phyloP scores from a whole-genome alignment of 2,113 vertebrate species.

The Phalacrocorax pelagicus region DNA sequence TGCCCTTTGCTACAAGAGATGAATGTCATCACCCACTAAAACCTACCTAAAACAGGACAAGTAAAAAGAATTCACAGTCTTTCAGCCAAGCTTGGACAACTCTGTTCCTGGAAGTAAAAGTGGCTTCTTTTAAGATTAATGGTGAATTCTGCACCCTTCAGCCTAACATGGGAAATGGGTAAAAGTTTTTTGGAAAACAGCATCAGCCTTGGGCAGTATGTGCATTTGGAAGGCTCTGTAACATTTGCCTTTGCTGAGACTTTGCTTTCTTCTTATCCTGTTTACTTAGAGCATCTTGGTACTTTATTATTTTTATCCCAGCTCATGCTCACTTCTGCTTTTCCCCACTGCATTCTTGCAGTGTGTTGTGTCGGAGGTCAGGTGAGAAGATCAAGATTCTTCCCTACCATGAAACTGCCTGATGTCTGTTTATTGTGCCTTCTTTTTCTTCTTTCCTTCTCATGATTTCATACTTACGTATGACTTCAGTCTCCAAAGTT shows the following conservation, averaged over 20 bases:
- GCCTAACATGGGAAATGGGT: slow-evolving; percentile 29
- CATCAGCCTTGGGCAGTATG: not conserved
- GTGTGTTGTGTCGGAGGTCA: not conserved
- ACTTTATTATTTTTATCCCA: not conserved
- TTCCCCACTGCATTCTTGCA: not conserved
- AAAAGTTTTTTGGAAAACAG: slow-evolving; percentile 52
- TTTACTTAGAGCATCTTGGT: not conserved
- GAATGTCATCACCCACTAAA: slow-evolving; percentile 57
- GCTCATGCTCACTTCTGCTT: not conserved
- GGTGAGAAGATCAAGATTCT: not conserved
- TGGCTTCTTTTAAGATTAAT: slow-evolving; percentile 48
- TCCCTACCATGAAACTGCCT: not conserved
- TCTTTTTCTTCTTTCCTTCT: not conserved
- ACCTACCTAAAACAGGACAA: slow-evolving; percentile 4
- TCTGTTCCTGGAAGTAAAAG: slow-evolving; percentile 33
- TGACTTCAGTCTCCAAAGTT: not conserved
- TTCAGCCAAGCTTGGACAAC: not conserved
- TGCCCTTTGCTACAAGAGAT: slow-evolving; percentile 18
- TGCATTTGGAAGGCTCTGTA: not conserved
- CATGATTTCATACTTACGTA: not conserved
- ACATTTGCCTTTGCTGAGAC: not conserved
- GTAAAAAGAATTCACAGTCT: not conserved
- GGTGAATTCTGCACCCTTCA: slow-evolving; percentile 12
- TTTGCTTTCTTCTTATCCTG: not conserved
- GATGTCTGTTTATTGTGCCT: not conserved